phyloP scores from a whole-genome alignment of 2,888 invertebrate species.

The Eucera pruinosa region DNA sequence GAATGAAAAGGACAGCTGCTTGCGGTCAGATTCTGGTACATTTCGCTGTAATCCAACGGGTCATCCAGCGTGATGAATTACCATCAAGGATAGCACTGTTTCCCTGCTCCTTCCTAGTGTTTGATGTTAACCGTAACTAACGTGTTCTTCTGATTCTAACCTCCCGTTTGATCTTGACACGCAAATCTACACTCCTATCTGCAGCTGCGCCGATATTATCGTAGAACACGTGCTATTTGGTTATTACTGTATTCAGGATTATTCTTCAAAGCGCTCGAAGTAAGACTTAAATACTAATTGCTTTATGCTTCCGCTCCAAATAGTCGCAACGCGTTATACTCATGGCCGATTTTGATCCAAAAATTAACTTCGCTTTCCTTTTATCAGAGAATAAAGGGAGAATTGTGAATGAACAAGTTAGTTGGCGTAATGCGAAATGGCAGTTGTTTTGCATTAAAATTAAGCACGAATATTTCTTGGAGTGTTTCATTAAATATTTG shows the following conservation, averaged over 20 bases:
- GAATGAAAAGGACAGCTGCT: conserved; percentile 59
- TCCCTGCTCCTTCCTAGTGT: conserved; percentile 43
- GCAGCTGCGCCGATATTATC: conserved; percentile 27
- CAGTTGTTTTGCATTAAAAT: not conserved
- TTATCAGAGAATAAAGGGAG: no score
- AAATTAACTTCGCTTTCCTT: not conserved
- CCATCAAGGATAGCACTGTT: conserved; percentile 49
- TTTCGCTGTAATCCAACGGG: conserved; percentile 54
- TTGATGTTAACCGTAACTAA: conserved; percentile 55
- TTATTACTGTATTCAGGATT: conserved; percentile 25
- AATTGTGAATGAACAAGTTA: no score
- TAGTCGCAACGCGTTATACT: conserved; percentile 1
- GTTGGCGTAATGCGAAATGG: no score
- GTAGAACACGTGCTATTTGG: conserved; percentile 8
- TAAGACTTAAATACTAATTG: not conserved
- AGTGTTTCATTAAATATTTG: not conserved
- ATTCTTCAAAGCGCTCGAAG: conserved; percentile 18
- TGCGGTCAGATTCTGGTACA: conserved; percentile 44
- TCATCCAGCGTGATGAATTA: conserved; percentile 55
- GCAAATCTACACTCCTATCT: conserved; percentile 35
- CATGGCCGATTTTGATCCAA: not conserved
- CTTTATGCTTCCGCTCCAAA: not conserved
- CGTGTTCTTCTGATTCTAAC: conserved; percentile 46
- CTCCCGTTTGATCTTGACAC: conserved; percentile 53
- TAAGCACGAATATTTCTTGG: not conserved